Base-by-base conservation (phyloP, 2,888 invertebrate genomes). In the Lithophane ornitopus region DNA sequence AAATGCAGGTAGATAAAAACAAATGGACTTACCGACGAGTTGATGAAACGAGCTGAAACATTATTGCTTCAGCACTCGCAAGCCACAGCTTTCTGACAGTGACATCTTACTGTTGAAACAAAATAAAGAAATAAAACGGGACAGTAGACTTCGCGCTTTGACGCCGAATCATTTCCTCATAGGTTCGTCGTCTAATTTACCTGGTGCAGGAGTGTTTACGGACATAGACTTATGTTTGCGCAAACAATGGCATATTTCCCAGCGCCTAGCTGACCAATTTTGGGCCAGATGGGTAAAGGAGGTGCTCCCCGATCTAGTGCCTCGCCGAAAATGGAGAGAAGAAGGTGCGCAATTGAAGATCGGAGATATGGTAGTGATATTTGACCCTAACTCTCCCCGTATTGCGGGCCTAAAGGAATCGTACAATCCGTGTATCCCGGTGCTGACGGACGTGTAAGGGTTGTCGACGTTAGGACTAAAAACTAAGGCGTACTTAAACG, bases 111-210 rank as follows among this genome's bases (percentile, higher is more conserved):
- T 11, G 44, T 44, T 44, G 44, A 44, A 44, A 12, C 12, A 44
- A 44, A 44, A 44, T 44, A 44, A 44, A 11, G 44, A 44, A 44
- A 44, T 44, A 44, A 44, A 44, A 44, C 44, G 44, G 11, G 44
- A 44, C 2, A 44, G 44, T 44, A 44, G 44, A 44, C 44, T 44
- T 2, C 44, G 44, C 44, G 44, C 44, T 44, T 44, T 63, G 19
- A 63, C 44, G 19, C 63, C 63, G 26, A 63, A 62, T 41, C 62
- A 62, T 3, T n/a, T 62, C 3, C 62, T 41, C n/a, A 62, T 62
- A n/a, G 62, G 41, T 44, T 63, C 44, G 41, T 63, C 63, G 44
- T 44, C 63, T 26, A 63, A 63, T 6, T 44, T 44, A 26, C 63
- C 44, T 49, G 19, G 3, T 0, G 44, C 44, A 44, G 63, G 44